Evolutionary conservation across 2,113 vertebrate species (phyloP), one percentile per base, ranked within the genome.

Genomic region (Panurus biarmicus): DNA sequence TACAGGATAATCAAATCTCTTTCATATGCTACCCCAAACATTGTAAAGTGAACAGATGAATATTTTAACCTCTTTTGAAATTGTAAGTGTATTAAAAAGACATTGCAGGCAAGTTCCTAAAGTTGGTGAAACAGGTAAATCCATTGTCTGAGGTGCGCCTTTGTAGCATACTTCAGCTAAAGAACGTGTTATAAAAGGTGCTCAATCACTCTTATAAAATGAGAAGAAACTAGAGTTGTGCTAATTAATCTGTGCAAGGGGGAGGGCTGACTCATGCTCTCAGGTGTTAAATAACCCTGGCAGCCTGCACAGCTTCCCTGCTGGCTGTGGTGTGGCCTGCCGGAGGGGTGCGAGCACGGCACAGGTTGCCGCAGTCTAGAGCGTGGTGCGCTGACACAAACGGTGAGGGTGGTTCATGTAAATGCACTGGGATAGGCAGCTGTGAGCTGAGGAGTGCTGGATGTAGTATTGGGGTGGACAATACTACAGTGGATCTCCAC

Each of bases 21-120:
- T 72, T 86, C 44, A 94, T 97, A 86, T 96, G 67, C 82, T 97
- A 96, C 91, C 95, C 87, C 48, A 81, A 47, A 53, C 4, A 5
- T 2, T 88, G n/a, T 51, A 24, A 64, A 44, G 25, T 81, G 29
- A 75, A 54, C 18, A 57, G 38, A 54, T 70, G 33, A 77, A 36
- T 51, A 13, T 56, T 89, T 78, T 62, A 73, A 35, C 10, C 2
- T 28, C 56, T 80, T 77, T 87, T 90, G 13, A 82, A 54, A 19
- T 79, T 72, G 16, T 5, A 61, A 25, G 7, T 38, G 7, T 62
- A 26, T 93, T 65, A 60, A 69, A 58, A 36, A 81, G 31, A 7
- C 28, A 45, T 81, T 72, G 35, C 22, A 51, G 6, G 31, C 12
- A 72, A 36, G 35, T 67, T 80, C 42, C 45, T 67, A 29, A 86